Evolutionary conservation across 2,888 invertebrate species (phyloP), one percentile per base, ranked within the genome.

Genomic region (Busseola fusca): DNA sequence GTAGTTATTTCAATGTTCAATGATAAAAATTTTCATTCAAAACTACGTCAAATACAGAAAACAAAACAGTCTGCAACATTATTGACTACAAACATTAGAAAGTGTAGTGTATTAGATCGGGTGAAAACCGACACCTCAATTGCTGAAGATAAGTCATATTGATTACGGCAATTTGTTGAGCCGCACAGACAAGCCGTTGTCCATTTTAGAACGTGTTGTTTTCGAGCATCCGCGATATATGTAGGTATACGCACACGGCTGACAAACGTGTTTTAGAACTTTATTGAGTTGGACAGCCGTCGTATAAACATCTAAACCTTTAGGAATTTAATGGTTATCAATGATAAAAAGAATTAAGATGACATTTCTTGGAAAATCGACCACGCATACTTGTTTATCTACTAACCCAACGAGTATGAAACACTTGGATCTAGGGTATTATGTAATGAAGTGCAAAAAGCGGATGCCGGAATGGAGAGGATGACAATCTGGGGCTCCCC

Each of bases 401-500:
- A 40, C 10, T 64, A 48, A 37, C 27, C 27, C 66, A 70, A 57
- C 63, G 64, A 71, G 66, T 77, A 73, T 77, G 73, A 76, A 83
- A 82, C 81, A 78, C 81, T 80, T 80, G 80, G 83, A 71, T 66
- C 65, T 73, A 58, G 83, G 81, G 86, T 88, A 91, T 93, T 92
- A 92, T 91, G 85, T 93, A 93, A 93, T 93, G 90, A 91, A 92
- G 90, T 93, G 93, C 93, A 93, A 92, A 92, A 93, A 92, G 92
- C 93, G 94, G 94, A 94, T 94, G 94, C 91, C 91, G 90, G 92
- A 90, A 91, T 93, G 93, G 91, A 94, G 91, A 94, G 92, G 92
- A 93, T 92, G 93, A 89, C 93, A 94, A 94, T 94, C 94, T 93
- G 92, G 90, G 89, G 87, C 92, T 93, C 95, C 95, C 95, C 93